Base-by-base conservation (phyloP, 2,113 vertebrate genomes). In the Paramormyrops kingsleyae region DNA sequence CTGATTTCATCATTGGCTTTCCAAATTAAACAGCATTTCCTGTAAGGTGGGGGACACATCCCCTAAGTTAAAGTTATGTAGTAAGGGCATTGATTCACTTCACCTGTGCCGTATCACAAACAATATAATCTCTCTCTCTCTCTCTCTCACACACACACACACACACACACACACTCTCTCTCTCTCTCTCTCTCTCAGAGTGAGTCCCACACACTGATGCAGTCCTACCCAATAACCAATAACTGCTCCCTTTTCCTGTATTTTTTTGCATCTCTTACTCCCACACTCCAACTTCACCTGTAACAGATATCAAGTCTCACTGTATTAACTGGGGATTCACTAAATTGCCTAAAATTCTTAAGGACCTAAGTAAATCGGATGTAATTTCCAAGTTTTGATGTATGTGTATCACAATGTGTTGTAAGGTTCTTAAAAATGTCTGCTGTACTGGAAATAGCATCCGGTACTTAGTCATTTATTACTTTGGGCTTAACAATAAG, bases 351-450 rank as follows among this genome's bases (percentile, higher is more conserved):
- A 19, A 80, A 80, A 19, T 8, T 80, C 27, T 77, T 35, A 17
- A 39, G 27, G 31, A 15, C 5, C 31, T 77, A 17, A 35, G 70
- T 39, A 80, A 80, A 19, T 15, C 0, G 35, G 74, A 42, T 80
- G 35, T 80, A 13, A 39, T 6, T 77, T 77, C 35, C 74, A 80
- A 42, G 15, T 19, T 80, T 80, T 39, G 74, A 80, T 80, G 74
- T 42, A 80, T 80, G 6, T 46, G 3, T 47, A 44, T n/a, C 44
- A 13, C 2, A 0, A 0, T 80, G 74, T 27, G 44, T 24, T 46
- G 19, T 21, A 83, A 80, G 80, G 62, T 66, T 42, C 88, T 92
- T 92, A 91, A 93, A 93, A 91, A 92, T 90, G 66, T 87, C 42
- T 74, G 66, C 70, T 44, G 90, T 24, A 47, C 35, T 47, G 83